Conservation (phyloP, 2,888 invertebrate genomes). For the Macrophya annulata region DNA sequence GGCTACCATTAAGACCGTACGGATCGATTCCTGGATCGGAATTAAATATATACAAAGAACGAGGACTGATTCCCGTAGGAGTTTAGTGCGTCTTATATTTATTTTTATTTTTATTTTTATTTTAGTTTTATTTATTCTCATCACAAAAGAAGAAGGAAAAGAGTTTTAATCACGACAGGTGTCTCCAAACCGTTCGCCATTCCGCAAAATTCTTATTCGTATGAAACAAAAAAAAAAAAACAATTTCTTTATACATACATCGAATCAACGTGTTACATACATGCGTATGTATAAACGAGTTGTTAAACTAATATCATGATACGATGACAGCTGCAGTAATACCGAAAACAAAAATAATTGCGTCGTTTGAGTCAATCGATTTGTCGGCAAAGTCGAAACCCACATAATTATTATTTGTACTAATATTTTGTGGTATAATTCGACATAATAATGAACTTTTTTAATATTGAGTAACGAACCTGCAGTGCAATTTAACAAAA, state of each 20-base stretch:
- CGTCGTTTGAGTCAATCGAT: constrained; percentile 23
- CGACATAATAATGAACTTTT: too few species aligned
- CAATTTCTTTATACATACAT: neutral
- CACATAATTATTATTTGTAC: too few species aligned
- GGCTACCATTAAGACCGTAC: neutral
- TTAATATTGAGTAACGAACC: too few species aligned
- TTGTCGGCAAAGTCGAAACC: neutral
- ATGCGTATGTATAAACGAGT: neutral
- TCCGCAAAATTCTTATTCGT: neutral
- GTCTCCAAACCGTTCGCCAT: neutral
- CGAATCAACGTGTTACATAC: neutral
- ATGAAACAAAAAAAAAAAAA: too few species aligned
- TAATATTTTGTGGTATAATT: too few species aligned
- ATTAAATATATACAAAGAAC: neutral
- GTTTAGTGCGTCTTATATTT: neutral
- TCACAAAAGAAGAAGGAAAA: neutral
- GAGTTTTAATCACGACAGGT: neutral
- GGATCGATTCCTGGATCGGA: constrained; percentile 17
- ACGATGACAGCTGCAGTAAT: neutral
- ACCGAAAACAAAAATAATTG: constrained; percentile 8
- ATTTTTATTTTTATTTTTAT: neutral
- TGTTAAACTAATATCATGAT: neutral
- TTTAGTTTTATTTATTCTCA: neutral
- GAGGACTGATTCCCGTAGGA: neutral
- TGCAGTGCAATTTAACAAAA: neutral